These are phyloP conservation scores for Pyxicephalus adspersus DNA, from an alignment of 2,113 vertebrate genomes.

Conservation along the genomic window DNA sequence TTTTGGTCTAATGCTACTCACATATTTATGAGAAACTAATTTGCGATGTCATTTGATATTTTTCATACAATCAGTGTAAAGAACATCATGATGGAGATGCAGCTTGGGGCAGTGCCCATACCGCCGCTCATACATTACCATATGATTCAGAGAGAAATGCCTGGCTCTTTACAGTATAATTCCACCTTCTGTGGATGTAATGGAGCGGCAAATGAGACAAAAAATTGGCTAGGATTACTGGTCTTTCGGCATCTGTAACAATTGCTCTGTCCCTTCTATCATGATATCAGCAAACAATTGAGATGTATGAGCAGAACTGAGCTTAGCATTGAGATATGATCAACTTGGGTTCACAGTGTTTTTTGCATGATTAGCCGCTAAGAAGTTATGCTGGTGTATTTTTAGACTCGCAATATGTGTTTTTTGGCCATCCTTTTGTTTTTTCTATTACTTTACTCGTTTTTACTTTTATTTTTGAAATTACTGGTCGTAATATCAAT, in stretches of 20 bases:
- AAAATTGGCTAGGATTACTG: constrained; percentile 16
- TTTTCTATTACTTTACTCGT: no score
- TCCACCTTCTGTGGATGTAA: constrained; percentile 26
- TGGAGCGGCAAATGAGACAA: constrained; percentile 26
- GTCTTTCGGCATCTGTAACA: not conserved
- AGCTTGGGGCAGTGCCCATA: not conserved
- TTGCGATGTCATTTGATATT: constrained; percentile 46
- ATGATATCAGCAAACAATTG: not conserved
- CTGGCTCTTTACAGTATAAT: not conserved
- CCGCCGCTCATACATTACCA: constrained; percentile 25
- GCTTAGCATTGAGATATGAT: not conserved
- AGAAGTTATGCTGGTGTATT: not conserved
- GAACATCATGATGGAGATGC: constrained; percentile 6
- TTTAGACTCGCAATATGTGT: no score
- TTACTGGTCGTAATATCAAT: no score
- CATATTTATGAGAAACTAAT: constrained; percentile 51
- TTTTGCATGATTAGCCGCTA: not conserved
- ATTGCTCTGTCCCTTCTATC: not conserved
- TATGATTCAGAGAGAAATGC: constrained; percentile 27
- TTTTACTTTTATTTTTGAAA: no score
- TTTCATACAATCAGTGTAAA: constrained; percentile 37
- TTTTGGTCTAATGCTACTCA: constrained; percentile 44
- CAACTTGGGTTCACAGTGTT: not conserved
- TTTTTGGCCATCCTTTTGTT: no score
- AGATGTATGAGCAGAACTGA: not conserved